Conservation (phyloP, 2,888 invertebrate species). For the Yponomeuta malinellus region DNA sequence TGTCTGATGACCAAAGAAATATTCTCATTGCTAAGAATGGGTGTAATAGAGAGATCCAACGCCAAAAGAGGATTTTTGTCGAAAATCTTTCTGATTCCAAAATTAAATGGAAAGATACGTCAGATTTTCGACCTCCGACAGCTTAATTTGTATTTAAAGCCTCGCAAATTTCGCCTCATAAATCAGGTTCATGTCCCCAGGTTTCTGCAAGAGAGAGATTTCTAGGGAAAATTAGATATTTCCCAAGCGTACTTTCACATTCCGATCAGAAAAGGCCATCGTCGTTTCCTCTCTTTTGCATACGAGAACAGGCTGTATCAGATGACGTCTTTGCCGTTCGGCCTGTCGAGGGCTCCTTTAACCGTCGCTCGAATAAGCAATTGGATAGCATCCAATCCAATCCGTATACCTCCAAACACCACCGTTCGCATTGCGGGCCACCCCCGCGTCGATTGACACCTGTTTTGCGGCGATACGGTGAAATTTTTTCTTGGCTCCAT, state of each 20-base stretch:
- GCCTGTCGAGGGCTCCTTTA: background rate
- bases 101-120: background rate
- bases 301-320: background rate
- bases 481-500: no score
- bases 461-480: constrained; percentile 19
- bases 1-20: background rate
- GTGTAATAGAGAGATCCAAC: background rate
- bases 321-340: background rate
- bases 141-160: background rate
- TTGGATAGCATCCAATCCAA: background rate
- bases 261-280: background rate
- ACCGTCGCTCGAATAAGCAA: background rate
- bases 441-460: no score
- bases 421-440: no score
- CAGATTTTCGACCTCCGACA: background rate
- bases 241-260: no score
- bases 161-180: background rate
- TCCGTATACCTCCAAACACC: constrained; percentile 21
- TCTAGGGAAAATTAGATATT: background rate
- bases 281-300: background rate
- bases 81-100: background rate
- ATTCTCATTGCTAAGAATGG: background rate
- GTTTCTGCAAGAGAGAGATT: background rate
- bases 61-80: background rate
- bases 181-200: background rate